These are phyloP conservation scores for Actinemys pallida DNA, from an alignment of 2,113 vertebrate species.

Conservation along the genomic window DNA sequence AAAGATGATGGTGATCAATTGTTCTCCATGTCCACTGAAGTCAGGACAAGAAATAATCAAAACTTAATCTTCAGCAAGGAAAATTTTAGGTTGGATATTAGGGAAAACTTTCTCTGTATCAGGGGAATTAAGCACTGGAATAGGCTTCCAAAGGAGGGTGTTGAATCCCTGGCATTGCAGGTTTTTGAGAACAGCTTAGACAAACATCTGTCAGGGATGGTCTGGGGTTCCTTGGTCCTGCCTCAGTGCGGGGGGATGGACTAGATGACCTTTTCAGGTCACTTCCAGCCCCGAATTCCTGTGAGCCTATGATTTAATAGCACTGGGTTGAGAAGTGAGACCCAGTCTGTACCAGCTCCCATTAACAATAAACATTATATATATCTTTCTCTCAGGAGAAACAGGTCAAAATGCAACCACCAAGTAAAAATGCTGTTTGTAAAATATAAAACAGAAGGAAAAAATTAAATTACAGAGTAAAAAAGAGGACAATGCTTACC, in stretches of 20 bases:
- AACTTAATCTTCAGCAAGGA: too few relatives aligned
- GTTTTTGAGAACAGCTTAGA: neutral
- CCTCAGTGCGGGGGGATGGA: too few relatives aligned
- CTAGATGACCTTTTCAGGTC: too few relatives aligned
- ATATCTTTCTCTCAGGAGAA: neutral
- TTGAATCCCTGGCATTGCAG: neutral
- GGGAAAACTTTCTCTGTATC: too few relatives aligned
- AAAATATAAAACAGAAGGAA: neutral
- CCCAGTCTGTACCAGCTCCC: neutral
- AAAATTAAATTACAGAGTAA: neutral
- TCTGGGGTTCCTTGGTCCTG: neutral
- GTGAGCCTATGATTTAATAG: neutral
- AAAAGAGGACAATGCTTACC: accelerated
- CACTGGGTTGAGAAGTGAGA: neutral
- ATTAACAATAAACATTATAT: neutral
- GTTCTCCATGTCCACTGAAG: too few relatives aligned
- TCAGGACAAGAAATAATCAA: too few relatives aligned
- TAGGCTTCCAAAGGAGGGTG: too few relatives aligned
- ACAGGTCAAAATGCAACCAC: neutral
- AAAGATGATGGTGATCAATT: too few relatives aligned
- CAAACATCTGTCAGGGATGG: neutral
- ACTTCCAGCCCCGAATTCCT: neutral
- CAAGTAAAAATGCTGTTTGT: neutral
- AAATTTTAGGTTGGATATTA: too few relatives aligned
- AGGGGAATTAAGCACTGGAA: too few relatives aligned